phyloP scores from a whole-genome alignment of 2,113 vertebrate genomes.

The Blennius ocellaris region DNA sequence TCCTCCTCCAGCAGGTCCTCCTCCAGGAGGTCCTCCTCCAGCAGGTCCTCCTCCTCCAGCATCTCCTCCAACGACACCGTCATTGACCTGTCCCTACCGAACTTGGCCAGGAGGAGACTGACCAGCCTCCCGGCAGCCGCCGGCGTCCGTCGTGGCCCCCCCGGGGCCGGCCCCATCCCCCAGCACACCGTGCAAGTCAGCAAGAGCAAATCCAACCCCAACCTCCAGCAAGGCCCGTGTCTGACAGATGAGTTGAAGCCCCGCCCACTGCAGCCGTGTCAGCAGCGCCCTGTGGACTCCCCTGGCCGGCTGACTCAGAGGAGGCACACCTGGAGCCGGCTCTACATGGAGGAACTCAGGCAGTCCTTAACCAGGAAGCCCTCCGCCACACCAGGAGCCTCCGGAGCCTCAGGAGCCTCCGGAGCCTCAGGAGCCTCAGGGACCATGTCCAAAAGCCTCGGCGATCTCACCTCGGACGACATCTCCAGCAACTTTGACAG shows the following conservation, averaged over 20 bases:
- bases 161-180: slow-evolving; percentile 56
- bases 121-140: slow-evolving; percentile 67
- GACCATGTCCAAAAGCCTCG: slow-evolving; percentile 93
- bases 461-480: slow-evolving; percentile 94
- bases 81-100: slow-evolving; percentile 91
- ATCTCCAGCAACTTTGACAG: slow-evolving; percentile 88
- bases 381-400: slow-evolving; percentile 39
- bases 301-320: slow-evolving; percentile 71
- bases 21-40: slow-evolving; percentile 92
- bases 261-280: slow-evolving; percentile 70
- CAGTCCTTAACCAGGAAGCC: slow-evolving; percentile 76
- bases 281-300: slow-evolving; percentile 52
- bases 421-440: slow-evolving; percentile 25
- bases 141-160: slow-evolving; percentile 34
- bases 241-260: slow-evolving; percentile 76
- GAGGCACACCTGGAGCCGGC: slow-evolving; percentile 87
- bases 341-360: slow-evolving; percentile 88
- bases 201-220: slow-evolving; percentile 96
- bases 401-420: slow-evolving; percentile 16
- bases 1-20: slow-evolving; percentile 95
- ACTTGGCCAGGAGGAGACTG: slow-evolving; percentile 86
- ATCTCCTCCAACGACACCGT: slow-evolving; percentile 95
- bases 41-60: slow-evolving; percentile 94
- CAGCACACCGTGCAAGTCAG: slow-evolving; percentile 73
- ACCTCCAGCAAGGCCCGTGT: slow-evolving; percentile 75